Base-by-base conservation (phyloP, 35 echinoderm and acorn worm species). In the Heliocidaris erythrogramma region DNA sequence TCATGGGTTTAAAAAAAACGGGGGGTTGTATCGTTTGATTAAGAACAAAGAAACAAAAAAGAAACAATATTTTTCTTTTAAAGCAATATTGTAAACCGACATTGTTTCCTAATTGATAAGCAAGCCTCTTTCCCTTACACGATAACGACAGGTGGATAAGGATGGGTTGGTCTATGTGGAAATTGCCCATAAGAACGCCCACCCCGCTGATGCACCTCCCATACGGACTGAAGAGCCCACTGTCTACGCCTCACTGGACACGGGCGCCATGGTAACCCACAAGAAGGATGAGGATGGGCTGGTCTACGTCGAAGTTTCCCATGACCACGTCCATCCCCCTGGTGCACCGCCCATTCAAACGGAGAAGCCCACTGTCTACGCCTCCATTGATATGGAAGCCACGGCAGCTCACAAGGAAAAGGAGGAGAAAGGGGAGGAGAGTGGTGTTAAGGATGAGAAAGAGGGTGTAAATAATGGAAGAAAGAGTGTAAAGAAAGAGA, bases 241-340 rank as follows among this genome's bases (percentile, higher is more conserved):
- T 6, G 65, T 78, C 7, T 78, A 78, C 17, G 65, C 65, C 65
- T 78, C 65, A 78, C 27, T 78, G 17, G 65, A 78, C 65, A 27
- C 18, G 65, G 17, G 27, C 65, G 65, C 65, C 65, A 78, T 78
- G 65, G 27, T 21, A 21, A 21, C 21, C 65, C 65, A 24, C 65
- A 78, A 78, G 65, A 78, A 89, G 87, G 87, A 89, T 48, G 47
- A 5, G 29, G 87, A 89, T 89, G 87, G 87, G 32, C 31, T 89
- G 87, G 47, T 89, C 47, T 89, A 89, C 31, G 18, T 89, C 30
- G 87, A 89, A 89, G 87, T 89, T 32, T 89, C 31, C 30, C 87
- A 89, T 42, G 87, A 48, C 87, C 29, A 48, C 12, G 31, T 31
- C 87, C 87, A 89, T 48, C 87, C 87, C 6, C 30, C 30, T 32